These are phyloP conservation scores for Scaeva pyrastri DNA, from an alignment of 2,888 invertebrate species.

Conservation along the genomic window DNA sequence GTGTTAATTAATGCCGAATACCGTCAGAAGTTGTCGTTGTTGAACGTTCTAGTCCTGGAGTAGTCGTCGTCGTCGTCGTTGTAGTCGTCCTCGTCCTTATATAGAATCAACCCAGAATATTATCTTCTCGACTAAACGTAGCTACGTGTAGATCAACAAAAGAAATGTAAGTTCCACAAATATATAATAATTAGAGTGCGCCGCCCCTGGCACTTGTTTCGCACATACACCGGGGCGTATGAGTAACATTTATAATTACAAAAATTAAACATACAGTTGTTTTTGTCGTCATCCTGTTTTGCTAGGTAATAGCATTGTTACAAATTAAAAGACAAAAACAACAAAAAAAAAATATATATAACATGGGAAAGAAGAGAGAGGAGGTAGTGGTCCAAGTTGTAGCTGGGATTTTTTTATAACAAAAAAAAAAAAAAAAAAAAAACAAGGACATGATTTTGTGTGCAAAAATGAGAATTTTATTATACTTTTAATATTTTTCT, in stretches of 20 bases:
- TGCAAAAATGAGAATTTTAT: slow-evolving; percentile 9
- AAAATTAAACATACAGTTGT: slow-evolving; percentile 35
- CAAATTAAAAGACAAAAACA: not conserved
- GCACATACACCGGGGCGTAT: slow-evolving; percentile 46
- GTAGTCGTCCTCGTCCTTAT: slow-evolving; percentile 75
- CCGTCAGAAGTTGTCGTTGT: slow-evolving; percentile 70
- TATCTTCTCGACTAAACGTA: slow-evolving; percentile 27
- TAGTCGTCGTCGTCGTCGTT: slow-evolving; percentile 76
- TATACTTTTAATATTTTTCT: slow-evolving; percentile 34
- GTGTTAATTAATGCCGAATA: slow-evolving; percentile 82
- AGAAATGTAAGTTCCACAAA: slow-evolving; percentile 59
- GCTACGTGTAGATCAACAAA: slow-evolving; percentile 22
- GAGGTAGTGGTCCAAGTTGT: not conserved
- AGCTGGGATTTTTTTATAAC: slow-evolving; percentile 6
- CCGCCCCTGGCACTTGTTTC: slow-evolving; percentile 59
- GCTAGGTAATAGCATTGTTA: slow-evolving; percentile 10
- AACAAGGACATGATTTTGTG: not conserved
- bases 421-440: slow-evolving; percentile 12
- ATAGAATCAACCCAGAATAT: slow-evolving; percentile 18
- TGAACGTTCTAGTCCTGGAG: slow-evolving; percentile 22
- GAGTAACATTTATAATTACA: slow-evolving; percentile 56
- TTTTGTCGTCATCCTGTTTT: slow-evolving; percentile 5
- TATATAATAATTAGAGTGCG: slow-evolving; percentile 68
- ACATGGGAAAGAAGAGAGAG: not conserved
- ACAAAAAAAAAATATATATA: not conserved